Conservation (phyloP, 2,797 vertebrate species). For the Myotis myotis region DNA sequence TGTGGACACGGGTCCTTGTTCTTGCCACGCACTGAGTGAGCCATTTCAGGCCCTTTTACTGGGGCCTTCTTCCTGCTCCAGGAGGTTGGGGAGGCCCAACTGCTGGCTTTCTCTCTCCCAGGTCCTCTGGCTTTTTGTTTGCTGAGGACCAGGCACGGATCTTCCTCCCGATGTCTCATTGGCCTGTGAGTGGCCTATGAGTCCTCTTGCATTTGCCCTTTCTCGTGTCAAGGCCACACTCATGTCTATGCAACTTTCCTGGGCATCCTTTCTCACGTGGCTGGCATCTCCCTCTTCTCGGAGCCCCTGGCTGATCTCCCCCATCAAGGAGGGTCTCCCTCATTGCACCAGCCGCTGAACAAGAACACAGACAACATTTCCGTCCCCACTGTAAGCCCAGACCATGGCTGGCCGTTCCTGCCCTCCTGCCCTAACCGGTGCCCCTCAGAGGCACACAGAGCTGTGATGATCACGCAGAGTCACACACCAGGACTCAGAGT, state of each 20-base stretch:
- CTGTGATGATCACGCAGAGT: not conserved
- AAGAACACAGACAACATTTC: fast-evolving
- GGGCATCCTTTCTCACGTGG: not conserved
- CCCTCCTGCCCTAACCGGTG: not conserved
- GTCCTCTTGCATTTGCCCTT: not conserved
- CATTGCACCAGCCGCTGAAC: not conserved
- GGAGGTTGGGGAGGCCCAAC: not conserved
- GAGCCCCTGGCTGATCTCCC: not conserved
- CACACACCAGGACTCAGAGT: not conserved
- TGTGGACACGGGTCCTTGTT: not conserved
- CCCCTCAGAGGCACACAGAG: not conserved
- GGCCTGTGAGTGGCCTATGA: not conserved
- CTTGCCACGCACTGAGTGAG: not conserved
- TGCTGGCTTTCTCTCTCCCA: not conserved
- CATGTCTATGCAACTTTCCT: not conserved
- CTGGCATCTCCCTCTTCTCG: not conserved
- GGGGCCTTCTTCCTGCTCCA: not conserved
- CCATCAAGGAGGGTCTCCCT: no score
- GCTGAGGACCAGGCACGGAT: not conserved
- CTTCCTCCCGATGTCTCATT: not conserved
- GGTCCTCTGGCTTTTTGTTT: not conserved
- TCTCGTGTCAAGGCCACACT: not conserved
- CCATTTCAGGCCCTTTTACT: not conserved
- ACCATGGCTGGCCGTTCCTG: no score
- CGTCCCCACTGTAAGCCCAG: no score